These are phyloP conservation scores for Mystacides longicornis DNA, from an alignment of 2,888 invertebrate genomes.

Conservation along the genomic window DNA sequence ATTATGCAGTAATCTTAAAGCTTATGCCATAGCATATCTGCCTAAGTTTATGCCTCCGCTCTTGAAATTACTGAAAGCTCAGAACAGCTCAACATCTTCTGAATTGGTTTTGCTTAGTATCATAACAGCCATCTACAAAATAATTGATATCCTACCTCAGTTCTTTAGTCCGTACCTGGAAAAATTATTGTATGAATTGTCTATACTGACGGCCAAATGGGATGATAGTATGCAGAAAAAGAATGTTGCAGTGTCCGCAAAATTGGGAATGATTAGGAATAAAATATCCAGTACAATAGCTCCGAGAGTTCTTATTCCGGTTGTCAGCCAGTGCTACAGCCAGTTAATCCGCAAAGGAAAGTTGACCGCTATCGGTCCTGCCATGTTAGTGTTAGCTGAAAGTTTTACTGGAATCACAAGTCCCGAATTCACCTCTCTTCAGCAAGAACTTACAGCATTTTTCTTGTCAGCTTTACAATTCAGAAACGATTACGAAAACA, in stretches of 20 bases:
- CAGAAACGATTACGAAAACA: conserved; percentile 46
- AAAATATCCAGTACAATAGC: conserved; percentile 64
- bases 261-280: conserved; percentile 54
- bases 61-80: conserved; percentile 54
- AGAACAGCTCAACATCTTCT: conserved; percentile 52
- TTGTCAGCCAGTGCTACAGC: conserved; percentile 58
- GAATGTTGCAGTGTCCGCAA: conserved; percentile 48
- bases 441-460: conserved; percentile 63
- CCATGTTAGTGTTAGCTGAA: conserved; percentile 72
- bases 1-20: conserved; percentile 66
- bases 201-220: conserved; percentile 51
- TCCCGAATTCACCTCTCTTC: conserved; percentile 56
- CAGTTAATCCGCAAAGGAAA: conserved; percentile 51
- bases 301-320: conserved; percentile 69
- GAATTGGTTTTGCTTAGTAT: conserved; percentile 62
- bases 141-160: conserved; percentile 71
- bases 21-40: conserved; percentile 66
- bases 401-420: conserved; percentile 57
- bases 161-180: conserved; percentile 82
- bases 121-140: conserved; percentile 71
- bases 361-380: conserved; percentile 55
- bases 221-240: conserved; percentile 42
- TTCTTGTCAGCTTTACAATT: conserved; percentile 68
- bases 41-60: conserved; percentile 73
- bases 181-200: conserved; percentile 59